Base-by-base conservation (phyloP, 2,888 invertebrate genomes). In the Hydraecia micacea region DNA sequence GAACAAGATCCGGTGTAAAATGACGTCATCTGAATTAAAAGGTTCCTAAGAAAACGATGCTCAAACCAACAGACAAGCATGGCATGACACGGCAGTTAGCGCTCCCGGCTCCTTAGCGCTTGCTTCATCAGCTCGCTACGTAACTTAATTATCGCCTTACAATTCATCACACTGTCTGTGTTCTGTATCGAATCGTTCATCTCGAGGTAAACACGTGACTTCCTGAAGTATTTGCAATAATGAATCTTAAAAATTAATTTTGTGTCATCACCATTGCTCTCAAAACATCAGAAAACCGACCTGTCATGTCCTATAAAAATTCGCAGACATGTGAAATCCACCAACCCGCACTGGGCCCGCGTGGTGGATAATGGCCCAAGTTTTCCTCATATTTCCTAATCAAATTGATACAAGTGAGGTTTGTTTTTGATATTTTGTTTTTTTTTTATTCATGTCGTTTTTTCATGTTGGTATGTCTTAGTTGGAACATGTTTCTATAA, bases 41-140 rank as follows among this genome's bases (percentile, higher is more conserved):
- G 32, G 25, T 39, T 67, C 4, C 13, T 9, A 28, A 58, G 71
- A 77, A 67, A 65, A 28, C 42, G 25, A 62, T 28, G 65, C 52
- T 39, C 68, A 52, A 62, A 60, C 49, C 46, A 42, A 55, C 52
- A 39, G 63, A 79, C 68, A 55, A 60, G 52, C 73, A 21, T 52
- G 72, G n/a, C n/a, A 32, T 78, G 80, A 78, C 76, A n/a, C 0
- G 39, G 73, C 55, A 63, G 76, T 85, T 86, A 86, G 68, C 84
- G 73, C n/a, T 63, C 62, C 36, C 15, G 67, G 66, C 63, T 55
- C 77, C 42, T 86, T 75, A 74, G 75, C 87, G 80, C 66, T 49
- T 80, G 74, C 67, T 77, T 77, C 85, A 73, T 77, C 84, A 68
- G 52, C 63, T 75, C 39, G 63, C 70, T 65, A 68, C 66, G 60